phyloP scores from a whole-genome alignment of 92 coral and sea anemone species.

The Paragorgia papillata region DNA sequence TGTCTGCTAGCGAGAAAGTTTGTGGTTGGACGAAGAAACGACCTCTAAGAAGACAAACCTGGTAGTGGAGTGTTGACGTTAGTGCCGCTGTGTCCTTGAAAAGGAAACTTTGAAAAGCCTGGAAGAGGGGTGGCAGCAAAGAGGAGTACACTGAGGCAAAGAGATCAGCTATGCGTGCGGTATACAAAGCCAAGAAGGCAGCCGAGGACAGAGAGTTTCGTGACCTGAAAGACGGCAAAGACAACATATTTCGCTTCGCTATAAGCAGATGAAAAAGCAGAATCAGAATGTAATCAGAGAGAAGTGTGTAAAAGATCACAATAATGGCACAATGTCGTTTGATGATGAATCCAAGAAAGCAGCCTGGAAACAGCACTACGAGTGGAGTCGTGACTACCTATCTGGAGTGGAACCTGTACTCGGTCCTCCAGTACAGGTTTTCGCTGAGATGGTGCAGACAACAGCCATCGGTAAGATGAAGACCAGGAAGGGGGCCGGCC shows the following conservation, averaged over 20 bases:
- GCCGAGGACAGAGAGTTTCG: slow-evolving; percentile 40
- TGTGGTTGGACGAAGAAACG: slow-evolving; percentile 41
- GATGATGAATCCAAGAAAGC: slow-evolving; percentile 27
- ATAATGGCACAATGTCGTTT: slow-evolving; percentile 40
- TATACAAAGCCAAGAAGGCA: slow-evolving; percentile 14
- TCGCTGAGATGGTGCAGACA: slow-evolving; percentile 20
- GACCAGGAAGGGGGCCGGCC: slow-evolving; percentile 37
- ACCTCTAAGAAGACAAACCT: slow-evolving; percentile 38
- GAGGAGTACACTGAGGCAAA: slow-evolving; percentile 22
- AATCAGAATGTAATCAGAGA: slow-evolving; percentile 55
- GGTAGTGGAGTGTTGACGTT: slow-evolving; percentile 55
- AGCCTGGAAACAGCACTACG: slow-evolving; percentile 50
- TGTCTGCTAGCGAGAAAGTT: slow-evolving; percentile 14
- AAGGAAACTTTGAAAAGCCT: too few species aligned
- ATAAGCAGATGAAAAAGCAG: slow-evolving; percentile 40
- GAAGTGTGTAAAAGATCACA: slow-evolving; percentile 38
- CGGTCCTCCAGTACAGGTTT: slow-evolving; percentile 30
- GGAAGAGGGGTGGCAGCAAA: slow-evolving; percentile 49
- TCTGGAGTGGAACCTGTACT: slow-evolving; percentile 14
- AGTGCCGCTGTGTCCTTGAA: slow-evolving; percentile 12
- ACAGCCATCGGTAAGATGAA: slow-evolving; percentile 23
- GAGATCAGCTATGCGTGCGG: slow-evolving; percentile 24
- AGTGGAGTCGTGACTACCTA: slow-evolving; percentile 37
- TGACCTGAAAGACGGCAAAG: slow-evolving; percentile 2
- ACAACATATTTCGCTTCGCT: slow-evolving; percentile 34